Conservation (phyloP, 2,113 vertebrate genomes). For the Pangasianodon hypophthalmus region DNA sequence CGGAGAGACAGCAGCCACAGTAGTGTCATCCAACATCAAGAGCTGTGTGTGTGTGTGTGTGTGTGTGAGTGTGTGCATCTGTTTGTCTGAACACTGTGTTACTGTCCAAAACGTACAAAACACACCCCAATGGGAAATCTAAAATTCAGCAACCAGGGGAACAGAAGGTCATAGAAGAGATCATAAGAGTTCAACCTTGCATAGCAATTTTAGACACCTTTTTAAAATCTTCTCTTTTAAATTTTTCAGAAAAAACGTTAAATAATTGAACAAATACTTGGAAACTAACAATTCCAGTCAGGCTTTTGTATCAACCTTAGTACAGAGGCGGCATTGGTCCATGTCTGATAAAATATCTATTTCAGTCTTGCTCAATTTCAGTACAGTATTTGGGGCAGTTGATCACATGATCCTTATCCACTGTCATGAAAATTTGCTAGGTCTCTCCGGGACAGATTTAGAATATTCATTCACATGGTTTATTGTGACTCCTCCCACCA, state of each 20-base stretch:
- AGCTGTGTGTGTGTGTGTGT: constrained; percentile 13
- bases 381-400: neutral
- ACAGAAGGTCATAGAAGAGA: neutral
- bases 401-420: neutral
- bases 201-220: neutral
- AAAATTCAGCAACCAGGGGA: constrained; percentile 14
- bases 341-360: neutral
- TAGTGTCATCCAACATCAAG: constrained; percentile 33
- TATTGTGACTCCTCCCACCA: neutral
- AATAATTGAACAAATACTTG: neutral
- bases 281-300: neutral
- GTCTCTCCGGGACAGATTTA: neutral
- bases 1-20: constrained; percentile 26
- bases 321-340: neutral
- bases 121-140: constrained; percentile 29
- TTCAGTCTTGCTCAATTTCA: neutral
- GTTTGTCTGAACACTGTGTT: constrained; percentile 26
- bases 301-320: neutral
- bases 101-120: constrained; percentile 43
- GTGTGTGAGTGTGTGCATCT: constrained; percentile 29
- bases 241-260: neutral
- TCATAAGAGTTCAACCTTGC: neutral
- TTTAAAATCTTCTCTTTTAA: neutral
- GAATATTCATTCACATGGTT: neutral
- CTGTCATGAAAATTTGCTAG: neutral